Conservation (phyloP, 2,797 vertebrate species). For the Acanthornis magna region DNA sequence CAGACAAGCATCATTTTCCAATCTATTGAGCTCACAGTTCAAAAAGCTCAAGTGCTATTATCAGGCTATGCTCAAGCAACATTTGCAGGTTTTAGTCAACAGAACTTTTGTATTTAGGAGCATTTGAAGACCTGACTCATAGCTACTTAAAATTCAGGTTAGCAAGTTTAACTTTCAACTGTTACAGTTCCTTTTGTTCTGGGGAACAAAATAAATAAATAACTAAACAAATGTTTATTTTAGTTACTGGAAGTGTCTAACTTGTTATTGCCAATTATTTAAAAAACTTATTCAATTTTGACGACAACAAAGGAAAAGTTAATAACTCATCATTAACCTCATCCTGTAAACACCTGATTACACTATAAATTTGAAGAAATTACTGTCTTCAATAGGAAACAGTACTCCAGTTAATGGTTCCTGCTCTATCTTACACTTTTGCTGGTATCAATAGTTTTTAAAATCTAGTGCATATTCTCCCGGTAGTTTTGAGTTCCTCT, state of each 20-base stretch:
- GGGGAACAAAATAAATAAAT: not conserved
- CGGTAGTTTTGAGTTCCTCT: not conserved
- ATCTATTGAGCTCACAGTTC: not conserved
- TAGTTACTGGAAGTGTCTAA: not conserved
- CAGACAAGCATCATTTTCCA: constrained; percentile 26
- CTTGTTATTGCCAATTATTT: not conserved
- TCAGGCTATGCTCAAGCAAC: constrained; percentile 2
- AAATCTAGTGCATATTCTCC: not conserved
- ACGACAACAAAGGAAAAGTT: not conserved
- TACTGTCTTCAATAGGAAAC: not conserved
- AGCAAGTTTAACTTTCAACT: constrained; percentile 1
- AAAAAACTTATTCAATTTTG: not conserved
- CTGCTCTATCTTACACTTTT: not conserved
- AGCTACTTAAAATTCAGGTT: constrained; percentile 33
- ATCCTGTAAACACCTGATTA: not conserved
- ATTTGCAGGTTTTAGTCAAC: constrained; percentile 29
- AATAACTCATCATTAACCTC: not conserved
- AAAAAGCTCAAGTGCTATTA: constrained; percentile 41
- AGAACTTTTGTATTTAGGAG: not conserved
- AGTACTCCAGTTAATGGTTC: not conserved
- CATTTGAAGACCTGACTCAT: not conserved
- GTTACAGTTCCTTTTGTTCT: not conserved
- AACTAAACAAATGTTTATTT: not conserved
- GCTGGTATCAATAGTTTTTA: not conserved
- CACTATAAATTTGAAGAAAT: not conserved